These are phyloP conservation scores for Amphilophus citrinellus DNA, from an alignment of 2,113 vertebrate species.

Conservation along the genomic window DNA sequence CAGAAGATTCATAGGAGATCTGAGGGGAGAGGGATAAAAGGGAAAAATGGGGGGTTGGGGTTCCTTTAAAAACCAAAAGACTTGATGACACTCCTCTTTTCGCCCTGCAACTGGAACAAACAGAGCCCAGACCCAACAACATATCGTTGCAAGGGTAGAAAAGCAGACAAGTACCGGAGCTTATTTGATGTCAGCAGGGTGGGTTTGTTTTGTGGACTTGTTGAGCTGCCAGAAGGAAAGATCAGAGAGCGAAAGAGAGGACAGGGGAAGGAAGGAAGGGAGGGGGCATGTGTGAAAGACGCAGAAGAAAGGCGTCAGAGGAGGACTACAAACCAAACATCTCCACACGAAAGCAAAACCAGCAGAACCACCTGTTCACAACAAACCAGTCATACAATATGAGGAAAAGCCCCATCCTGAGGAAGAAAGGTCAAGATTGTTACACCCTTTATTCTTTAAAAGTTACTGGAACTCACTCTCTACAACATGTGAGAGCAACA, in stretches of 20 bases:
- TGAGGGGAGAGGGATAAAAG: conserved; percentile 25
- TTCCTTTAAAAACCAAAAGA: conserved; percentile 41
- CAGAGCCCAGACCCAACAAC: conserved; percentile 39
- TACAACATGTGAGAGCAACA: neutral
- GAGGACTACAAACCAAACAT: conserved; percentile 43
- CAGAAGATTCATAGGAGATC: conserved; percentile 19
- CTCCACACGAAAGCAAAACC: conserved; percentile 38
- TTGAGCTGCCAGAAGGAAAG: conserved; percentile 21
- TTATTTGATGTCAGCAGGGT: conserved; percentile 39
- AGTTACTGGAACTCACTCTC: neutral
- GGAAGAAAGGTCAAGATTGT: neutral
- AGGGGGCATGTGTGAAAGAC: neutral
- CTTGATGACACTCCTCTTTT: conserved; percentile 29
- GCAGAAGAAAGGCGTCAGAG: conserved; percentile 14
- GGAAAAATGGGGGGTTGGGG: neutral
- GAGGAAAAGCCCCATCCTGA: conserved; percentile 29
- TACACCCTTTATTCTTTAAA: conserved; percentile 20
- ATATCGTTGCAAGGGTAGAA: conserved; percentile 28
- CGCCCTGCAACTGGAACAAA: conserved; percentile 33
- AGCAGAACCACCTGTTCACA: conserved; percentile 37
- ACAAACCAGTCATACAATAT: conserved; percentile 30
- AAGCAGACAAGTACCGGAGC: neutral
- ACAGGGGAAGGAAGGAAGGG: neutral
- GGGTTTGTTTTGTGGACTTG: conserved; percentile 45
- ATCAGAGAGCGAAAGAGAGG: conserved; percentile 39